Evolutionary conservation across 2,888 invertebrate species (phyloP).

Genomic region (Hesperia comma): DNA sequence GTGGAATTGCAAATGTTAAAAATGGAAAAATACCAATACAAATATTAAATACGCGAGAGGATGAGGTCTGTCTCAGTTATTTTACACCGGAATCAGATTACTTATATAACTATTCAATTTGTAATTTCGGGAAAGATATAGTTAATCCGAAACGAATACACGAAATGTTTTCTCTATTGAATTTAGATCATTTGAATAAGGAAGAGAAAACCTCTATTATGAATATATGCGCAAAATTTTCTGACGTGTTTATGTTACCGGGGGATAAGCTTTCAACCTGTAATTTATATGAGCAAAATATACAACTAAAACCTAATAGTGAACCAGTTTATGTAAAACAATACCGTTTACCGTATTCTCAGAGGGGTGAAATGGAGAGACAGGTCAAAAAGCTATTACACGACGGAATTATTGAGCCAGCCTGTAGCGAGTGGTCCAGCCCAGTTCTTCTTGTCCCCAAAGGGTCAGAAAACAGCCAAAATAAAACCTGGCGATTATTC

Average conservation of each 20-base stretch:
- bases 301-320: constrained; percentile 31
- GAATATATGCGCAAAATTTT: constrained; percentile 21
- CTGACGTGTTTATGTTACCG: constrained; percentile 27
- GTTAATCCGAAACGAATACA: neutral
- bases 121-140: neutral
- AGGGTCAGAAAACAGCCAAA: neutral
- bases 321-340: constrained; percentile 28
- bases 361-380: constrained; percentile 25
- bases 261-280: constrained; percentile 36
- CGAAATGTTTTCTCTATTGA: constrained; percentile 13
- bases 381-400: constrained; percentile 32
- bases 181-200: constrained; percentile 22
- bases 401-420: too few species aligned
- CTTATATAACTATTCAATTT: constrained; percentile 5
- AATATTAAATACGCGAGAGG: constrained; percentile 9
- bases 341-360: constrained; percentile 26
- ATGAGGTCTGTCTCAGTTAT: neutral
- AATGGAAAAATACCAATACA: constrained; percentile 5
- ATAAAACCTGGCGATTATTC: constrained; percentile 37
- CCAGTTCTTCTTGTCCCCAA: constrained; percentile 37
- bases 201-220: neutral
- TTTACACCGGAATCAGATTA: neutral
- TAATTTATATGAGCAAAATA: constrained; percentile 32
- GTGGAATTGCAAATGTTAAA: neutral
- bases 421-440: too few species aligned